Percentiles rank a stretch among this genome's conserved stretches.
Evolutionary conservation across 2,888 invertebrate genomes (phyloP).

Genomic region (Nephrotoma guestfalica): DNA sequence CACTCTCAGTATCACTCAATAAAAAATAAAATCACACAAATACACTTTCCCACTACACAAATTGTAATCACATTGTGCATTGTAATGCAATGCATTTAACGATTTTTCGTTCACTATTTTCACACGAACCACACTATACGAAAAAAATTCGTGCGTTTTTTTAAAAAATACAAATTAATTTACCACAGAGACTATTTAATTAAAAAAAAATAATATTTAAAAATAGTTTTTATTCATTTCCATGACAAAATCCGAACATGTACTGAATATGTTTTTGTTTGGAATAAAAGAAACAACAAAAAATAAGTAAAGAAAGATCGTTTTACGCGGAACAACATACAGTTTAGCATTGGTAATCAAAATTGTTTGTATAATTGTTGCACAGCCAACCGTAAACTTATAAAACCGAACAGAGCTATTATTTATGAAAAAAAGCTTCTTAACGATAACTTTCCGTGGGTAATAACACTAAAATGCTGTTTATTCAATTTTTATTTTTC

Average conservation of each 20-base stretch:
- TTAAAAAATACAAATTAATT: background rate
- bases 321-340: background rate
- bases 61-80: background rate
- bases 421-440: too few species aligned
- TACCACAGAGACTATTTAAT: background rate
- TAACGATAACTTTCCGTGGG: too few species aligned
- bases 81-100: background rate
- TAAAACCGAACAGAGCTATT: too few species aligned
- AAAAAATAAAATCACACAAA: background rate
- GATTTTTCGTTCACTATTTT: background rate
- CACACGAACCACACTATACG: background rate
- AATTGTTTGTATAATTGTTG: background rate
- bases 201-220: background rate
- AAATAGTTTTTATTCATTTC: background rate
- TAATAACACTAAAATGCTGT: too few species aligned
- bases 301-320: background rate
- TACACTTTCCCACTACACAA: background rate
- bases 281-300: background rate
- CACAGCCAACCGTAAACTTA: too few species aligned
- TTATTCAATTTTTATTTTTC: too few species aligned
- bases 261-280: background rate
- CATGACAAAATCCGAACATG: background rate
- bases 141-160: background rate
- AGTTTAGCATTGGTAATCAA: background rate
- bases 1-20: background rate